Percentiles rank a stretch among this genome's conserved stretches.
These are phyloP conservation scores for Turritopsis rubra DNA, from an alignment of 30 jellyfish, hydroid and myxozoan genomes.

Conservation along the genomic window DNA sequence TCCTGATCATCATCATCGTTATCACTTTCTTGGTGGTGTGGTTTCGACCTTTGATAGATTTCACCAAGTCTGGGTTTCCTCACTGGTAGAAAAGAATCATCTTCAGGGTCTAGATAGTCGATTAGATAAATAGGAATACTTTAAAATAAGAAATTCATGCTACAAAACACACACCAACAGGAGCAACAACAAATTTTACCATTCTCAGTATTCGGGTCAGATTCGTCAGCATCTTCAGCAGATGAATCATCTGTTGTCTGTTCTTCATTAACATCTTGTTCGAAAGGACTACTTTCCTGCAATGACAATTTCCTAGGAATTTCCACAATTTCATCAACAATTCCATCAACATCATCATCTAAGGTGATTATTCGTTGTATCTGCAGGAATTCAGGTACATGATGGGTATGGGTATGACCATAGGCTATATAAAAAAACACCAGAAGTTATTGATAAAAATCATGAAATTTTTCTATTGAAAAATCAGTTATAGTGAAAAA, in stretches of 20 bases:
- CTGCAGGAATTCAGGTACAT: slow-evolving; percentile 1
- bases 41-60: neutral
- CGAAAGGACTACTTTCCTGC: neutral
- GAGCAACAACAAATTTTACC: neutral
- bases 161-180: neutral
- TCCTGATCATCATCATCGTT: neutral
- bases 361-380: neutral
- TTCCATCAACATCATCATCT: slow-evolving; percentile 8
- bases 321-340: neutral
- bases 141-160: neutral
- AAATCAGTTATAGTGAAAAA: too few relatives aligned
- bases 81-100: neutral
- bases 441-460: too few relatives aligned
- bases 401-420: neutral
- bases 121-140: neutral
- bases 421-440: neutral
- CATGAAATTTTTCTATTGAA: too few relatives aligned
- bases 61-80: neutral
- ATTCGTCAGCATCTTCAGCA: slow-evolving; percentile 14
- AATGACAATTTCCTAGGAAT: neutral
- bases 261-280: neutral
- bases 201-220: slow-evolving; percentile 7
- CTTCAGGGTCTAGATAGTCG: neutral
- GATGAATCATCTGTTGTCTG: slow-evolving; percentile 1
- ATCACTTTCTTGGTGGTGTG: neutral